phyloP scores from a whole-genome alignment of 2,113 vertebrate species.

The Lamprotornis superbus region DNA sequence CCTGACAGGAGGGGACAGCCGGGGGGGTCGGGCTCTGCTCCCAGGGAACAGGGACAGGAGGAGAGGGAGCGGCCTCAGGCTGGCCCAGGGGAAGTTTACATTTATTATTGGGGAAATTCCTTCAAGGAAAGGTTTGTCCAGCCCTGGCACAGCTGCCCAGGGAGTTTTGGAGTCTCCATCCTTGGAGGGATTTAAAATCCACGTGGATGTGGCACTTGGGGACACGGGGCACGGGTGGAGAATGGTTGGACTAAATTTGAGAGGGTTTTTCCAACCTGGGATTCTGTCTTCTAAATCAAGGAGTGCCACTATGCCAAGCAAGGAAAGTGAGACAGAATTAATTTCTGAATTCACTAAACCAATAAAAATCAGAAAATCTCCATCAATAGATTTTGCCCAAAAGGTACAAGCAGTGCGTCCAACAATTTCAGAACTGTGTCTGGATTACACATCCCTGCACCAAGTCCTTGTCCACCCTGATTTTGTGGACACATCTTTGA shows the following conservation, averaged over 20 bases:
- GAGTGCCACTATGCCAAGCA: not conserved
- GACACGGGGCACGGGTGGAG: fast-evolving
- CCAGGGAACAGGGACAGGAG: not conserved
- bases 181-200: not conserved
- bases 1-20: not conserved
- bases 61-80: not conserved
- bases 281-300: not conserved
- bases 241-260: not conserved
- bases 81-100: fast-evolving
- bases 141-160: not conserved
- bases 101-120: fast-evolving
- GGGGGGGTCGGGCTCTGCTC: too few species aligned
- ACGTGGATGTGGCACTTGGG: not conserved
- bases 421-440: fast-evolving
- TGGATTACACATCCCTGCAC: too few species aligned
- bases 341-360: not conserved
- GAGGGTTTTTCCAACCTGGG: not conserved
- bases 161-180: not conserved
- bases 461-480: fast-evolving
- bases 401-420: not conserved
- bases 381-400: not conserved
- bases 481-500: not conserved
- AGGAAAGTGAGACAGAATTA: not conserved
- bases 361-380: not conserved
- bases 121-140: fast-evolving